Evolutionary conservation across 2,888 invertebrate species (phyloP).

Genomic region (Acleris sparsana): DNA sequence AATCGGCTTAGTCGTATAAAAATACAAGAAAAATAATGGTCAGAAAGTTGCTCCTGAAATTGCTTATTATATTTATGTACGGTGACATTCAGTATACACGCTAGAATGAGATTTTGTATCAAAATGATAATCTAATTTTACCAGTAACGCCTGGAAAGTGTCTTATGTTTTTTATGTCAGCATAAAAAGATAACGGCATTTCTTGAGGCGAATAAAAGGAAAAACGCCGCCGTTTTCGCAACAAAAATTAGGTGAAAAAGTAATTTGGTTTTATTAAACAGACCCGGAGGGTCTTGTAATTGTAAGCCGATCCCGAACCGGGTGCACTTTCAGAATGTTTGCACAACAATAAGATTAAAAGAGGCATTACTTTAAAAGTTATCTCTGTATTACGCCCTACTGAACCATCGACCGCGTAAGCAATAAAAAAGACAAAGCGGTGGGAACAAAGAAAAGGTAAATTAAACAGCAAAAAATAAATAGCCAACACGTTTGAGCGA

Average conservation of each 20-base stretch:
- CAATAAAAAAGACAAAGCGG: slow-evolving; percentile 61
- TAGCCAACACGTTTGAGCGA: slow-evolving; percentile 56
- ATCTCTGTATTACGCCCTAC: slow-evolving; percentile 57
- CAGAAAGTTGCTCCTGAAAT: too few relatives aligned
- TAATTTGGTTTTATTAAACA: slow-evolving; percentile 48
- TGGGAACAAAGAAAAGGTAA: slow-evolving; percentile 59
- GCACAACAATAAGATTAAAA: slow-evolving; percentile 63
- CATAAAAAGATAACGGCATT: slow-evolving; percentile 49
- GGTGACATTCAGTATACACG: background rate
- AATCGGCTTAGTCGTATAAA: background rate
- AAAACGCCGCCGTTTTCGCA: slow-evolving; percentile 46
- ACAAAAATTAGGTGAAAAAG: slow-evolving; percentile 51
- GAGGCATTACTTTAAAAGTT: slow-evolving; percentile 59
- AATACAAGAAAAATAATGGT: background rate
- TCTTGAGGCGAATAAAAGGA: slow-evolving; percentile 43
- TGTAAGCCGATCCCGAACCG: slow-evolving; percentile 45
- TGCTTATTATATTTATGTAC: too few relatives aligned
- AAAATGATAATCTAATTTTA: slow-evolving; percentile 15
- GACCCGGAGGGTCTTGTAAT: slow-evolving; percentile 49
- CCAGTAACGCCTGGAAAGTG: slow-evolving; percentile 11
- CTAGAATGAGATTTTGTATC: background rate
- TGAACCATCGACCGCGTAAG: slow-evolving; percentile 50
- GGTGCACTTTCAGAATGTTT: slow-evolving; percentile 50
- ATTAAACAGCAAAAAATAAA: slow-evolving; percentile 66
- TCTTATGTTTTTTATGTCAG: slow-evolving; percentile 19